A percentile compares a stretch with the other conserved stretches of the same genome.
Evolutionary conservation across 2,888 invertebrate genomes (phyloP).

Genomic region (Gibbula magus): DNA sequence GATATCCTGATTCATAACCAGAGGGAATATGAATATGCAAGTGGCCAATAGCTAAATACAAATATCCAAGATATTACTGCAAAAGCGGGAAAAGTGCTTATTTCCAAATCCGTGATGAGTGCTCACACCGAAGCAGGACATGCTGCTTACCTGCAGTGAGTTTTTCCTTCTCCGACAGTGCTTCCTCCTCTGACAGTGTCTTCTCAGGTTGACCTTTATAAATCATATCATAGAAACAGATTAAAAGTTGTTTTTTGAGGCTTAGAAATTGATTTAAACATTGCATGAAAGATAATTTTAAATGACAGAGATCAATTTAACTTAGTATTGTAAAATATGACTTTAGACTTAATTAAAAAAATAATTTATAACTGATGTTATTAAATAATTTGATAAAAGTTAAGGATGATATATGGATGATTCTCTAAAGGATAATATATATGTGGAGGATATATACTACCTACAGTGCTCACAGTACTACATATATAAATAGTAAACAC

Average conservation of each 20-base stretch:
- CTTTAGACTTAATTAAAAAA: too few species aligned
- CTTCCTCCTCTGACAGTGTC: slow-evolving; percentile 50
- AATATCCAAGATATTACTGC: not conserved
- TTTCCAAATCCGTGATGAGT: not conserved
- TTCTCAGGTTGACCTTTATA: not conserved
- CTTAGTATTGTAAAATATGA: not conserved
- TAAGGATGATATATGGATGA: not conserved
- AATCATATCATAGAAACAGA: not conserved
- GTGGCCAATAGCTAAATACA: too few species aligned
- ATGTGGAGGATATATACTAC: not conserved
- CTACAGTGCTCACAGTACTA: slow-evolving; percentile 21
- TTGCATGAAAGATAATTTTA: not conserved
- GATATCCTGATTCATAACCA: too few species aligned
- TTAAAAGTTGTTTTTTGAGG: not conserved
- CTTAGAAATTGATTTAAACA: not conserved
- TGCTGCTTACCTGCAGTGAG: slow-evolving; percentile 46
- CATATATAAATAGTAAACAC: not conserved
- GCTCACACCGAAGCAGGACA: too few species aligned
- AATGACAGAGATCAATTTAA: not conserved
- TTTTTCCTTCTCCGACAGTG: slow-evolving; percentile 64
- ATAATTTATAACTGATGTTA: not conserved
- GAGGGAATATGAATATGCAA: too few species aligned
- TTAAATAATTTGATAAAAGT: not conserved
- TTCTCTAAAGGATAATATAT: not conserved
- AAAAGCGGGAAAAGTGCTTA: not conserved